Evolutionary conservation across 2,888 invertebrate species (phyloP), one percentile per base, ranked within the genome.

Genomic region (Podabrus alpinus): DNA sequence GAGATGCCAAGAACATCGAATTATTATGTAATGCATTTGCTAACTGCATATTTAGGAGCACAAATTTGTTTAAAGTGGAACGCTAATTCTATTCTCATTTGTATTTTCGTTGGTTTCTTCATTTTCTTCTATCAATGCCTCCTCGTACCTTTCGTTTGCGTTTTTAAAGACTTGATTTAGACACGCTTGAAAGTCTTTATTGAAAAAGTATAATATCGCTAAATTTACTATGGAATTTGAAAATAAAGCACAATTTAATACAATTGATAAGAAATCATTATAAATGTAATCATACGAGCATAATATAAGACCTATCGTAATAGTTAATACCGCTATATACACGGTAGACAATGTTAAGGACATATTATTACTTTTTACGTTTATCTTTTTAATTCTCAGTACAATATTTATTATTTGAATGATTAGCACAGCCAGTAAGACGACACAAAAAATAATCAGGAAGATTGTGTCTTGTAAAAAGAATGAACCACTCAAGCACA

Each of bases 161-260:
- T 68, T 25, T 17, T 19, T 72, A n/a, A 68, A 19, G 9, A 11
- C 29, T 71, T 68, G 71, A n/a, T 61, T 15, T 2, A 71, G n/a
- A n/a, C 59, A 68, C 9, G 45, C 29, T 64, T 68, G 67, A 66
- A 74, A 74, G 16, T 68, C 15, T 60, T 60, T 68, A 17, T 74
- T 61, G 4, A 5, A 71, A 10, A 5, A 15, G 16, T 67, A 74
- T 13, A 74, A 45, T 15, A 71, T 11, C 1, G n/a, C 5, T n/a
- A 74, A 64, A 62, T 21, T 74, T 4, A 74, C 68, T 13, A 74
- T 24, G 1, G 74, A 71, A 59, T 24, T 71, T n/a, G 67, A 69
- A 24, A 74, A 71, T 25, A 68, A 29, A n/a, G 25, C 11, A 10
- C 72, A 61, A 13, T 68, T 15, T 2, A 24, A 4, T 15, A 71